phyloP scores from a whole-genome alignment of 2,113 vertebrate genomes.

The Dolichallabes microphthalmus region DNA sequence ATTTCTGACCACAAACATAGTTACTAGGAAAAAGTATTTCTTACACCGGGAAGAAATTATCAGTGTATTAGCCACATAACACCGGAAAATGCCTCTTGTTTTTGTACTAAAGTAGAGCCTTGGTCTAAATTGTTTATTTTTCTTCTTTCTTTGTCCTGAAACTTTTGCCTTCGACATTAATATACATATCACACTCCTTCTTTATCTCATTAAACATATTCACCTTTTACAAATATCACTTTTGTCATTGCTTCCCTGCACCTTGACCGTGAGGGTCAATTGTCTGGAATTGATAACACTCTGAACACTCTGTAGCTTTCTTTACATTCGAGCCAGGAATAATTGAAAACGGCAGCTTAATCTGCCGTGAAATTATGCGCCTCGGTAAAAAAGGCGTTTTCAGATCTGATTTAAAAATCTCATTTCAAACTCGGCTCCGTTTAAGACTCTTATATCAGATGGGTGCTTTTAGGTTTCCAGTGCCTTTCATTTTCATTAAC shows the following conservation, averaged over 20 bases:
- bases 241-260: not conserved
- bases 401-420: constrained; percentile 22
- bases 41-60: not conserved
- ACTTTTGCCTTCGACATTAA: not conserved
- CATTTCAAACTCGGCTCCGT: constrained; percentile 1
- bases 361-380: constrained; percentile 23
- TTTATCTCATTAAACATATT: constrained; percentile 9
- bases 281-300: constrained; percentile 2
- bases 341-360: constrained; percentile 16
- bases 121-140: not conserved
- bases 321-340: constrained; percentile 12
- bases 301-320: not conserved
- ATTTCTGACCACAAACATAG: not conserved
- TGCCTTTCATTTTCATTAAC: constrained; percentile 4
- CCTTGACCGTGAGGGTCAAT: not conserved
- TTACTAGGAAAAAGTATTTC: not conserved
- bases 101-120: not conserved
- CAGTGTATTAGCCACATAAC: not conserved
- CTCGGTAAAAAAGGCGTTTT: constrained; percentile 19
- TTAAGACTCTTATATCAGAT: constrained; percentile 24
- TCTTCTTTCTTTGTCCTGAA: not conserved
- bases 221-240: not conserved
- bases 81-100: not conserved
- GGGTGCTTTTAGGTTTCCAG: constrained; percentile 18
- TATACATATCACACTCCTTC: not conserved